Evolutionary conservation across 1,140 invertebrate species (phyloP).

Genomic region (Dreissena rostriformis): DNA sequence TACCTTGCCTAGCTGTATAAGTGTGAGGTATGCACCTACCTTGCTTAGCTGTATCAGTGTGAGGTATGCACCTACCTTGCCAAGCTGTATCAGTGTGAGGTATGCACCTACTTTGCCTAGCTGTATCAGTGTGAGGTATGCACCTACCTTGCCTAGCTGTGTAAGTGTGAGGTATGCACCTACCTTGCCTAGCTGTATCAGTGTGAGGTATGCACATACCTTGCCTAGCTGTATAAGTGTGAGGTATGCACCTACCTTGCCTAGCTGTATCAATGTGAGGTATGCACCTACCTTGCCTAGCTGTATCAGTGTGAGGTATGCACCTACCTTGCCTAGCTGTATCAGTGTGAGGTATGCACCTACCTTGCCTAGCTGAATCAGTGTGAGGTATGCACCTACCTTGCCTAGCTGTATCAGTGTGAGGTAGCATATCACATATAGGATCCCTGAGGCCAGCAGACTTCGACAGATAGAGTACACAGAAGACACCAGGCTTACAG

Average conservation of each 20-base stretch:
- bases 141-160: not conserved
- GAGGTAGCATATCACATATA: conserved; percentile 92
- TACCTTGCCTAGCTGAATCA: conserved; percentile 72
- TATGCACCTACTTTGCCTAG: not conserved
- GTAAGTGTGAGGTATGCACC: not conserved
- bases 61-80: not conserved
- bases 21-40: not conserved
- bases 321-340: not conserved
- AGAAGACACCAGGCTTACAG: conserved; percentile 92
- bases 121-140: not conserved
- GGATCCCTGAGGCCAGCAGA: conserved; percentile 88
- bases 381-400: conserved; percentile 69
- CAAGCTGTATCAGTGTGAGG: not conserved
- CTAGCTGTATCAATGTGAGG: not conserved
- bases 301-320: not conserved
- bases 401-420: conserved; percentile 60
- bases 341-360: not conserved
- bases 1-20: not conserved
- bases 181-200: not conserved
- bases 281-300: not conserved
- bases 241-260: not conserved
- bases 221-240: not conserved
- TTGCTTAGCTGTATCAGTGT: not conserved
- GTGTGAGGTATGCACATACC: not conserved
- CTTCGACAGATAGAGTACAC: conserved; percentile 93